Base-by-base conservation (phyloP, 2,888 invertebrate genomes). In the Teinopalpus imperialis region DNA sequence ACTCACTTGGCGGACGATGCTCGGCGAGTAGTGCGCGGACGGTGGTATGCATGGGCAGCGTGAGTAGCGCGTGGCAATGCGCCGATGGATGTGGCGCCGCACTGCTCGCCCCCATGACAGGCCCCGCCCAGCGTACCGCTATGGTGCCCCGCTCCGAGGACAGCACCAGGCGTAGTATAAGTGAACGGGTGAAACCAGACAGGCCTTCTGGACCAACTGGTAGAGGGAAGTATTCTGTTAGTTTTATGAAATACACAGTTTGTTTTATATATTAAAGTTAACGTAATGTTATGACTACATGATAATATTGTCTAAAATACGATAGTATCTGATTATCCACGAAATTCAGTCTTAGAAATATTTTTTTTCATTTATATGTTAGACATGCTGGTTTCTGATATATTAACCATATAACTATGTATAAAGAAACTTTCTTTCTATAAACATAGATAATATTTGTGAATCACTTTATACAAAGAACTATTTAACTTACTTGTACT, bases 91-190 rank as follows among this genome's bases (percentile, higher is more conserved):
- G 71, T 16, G 56, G 54, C 39, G 66, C 92, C 56, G 95, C 93
- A 21, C 93, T 92, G 63, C 92, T 93, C 0, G 93, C 92, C 50
- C 93, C 93, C 57, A 94, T 39, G 36, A 39, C 48, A 49, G 35
- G 24, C 36, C 37, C 34, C 95, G 88, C 74, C 85, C 81, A 87
- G 45, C 85, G 82, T 46, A 97, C 91, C 57, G 94, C 94, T 13
- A 97, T 94, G 13, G 93, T 90, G 50, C 95, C 92, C 61, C 94
- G 94, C 81, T 97, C 97, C 65, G 94, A 95, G 65, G 97, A 96
- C 52, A 98, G 83, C 52, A 98, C 86, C 43, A 97, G 90, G 65
- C 97, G 97, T 41, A 97, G 87, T 54, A 97, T 93, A 46, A 98
- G 85, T 40, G 97, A 92, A 16, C 97, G 92, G 26, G 96, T 95